Conservation (phyloP, 2,888 invertebrate genomes). For the Eubasilissa splendida region DNA sequence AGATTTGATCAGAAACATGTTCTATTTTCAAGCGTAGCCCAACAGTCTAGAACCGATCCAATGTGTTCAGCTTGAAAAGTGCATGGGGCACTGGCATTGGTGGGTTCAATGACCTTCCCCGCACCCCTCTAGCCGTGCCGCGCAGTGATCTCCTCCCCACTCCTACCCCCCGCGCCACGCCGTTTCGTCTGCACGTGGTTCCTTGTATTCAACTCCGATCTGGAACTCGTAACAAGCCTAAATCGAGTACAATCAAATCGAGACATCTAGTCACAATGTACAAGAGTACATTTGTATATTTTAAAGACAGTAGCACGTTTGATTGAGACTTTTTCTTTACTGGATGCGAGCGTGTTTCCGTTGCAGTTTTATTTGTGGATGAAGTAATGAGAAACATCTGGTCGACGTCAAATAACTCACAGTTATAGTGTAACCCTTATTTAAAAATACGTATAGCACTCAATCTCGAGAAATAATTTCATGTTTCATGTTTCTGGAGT, state of each 20-base stretch:
- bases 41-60: slow-evolving; percentile 26
- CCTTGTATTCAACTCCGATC: slow-evolving; percentile 16
- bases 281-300: too few relatives aligned
- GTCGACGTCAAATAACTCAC: slow-evolving; percentile 24
- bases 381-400: slow-evolving; percentile 29
- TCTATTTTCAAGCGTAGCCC: slow-evolving; percentile 26
- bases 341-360: neutral
- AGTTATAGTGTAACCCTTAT: slow-evolving; percentile 9
- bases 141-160: slow-evolving; percentile 1
- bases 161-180: neutral
- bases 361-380: neutral
- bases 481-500: too few relatives aligned
- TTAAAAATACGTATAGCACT: slow-evolving; percentile 16
- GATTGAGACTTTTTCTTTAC: neutral
- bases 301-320: neutral
- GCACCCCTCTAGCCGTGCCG: slow-evolving; percentile 25
- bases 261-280: too few relatives aligned
- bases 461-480: neutral
- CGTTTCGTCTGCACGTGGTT: slow-evolving; percentile 32
- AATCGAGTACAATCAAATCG: neutral
- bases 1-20: neutral
- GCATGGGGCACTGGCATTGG: slow-evolving; percentile 52
- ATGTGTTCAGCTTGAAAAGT: slow-evolving; percentile 40
- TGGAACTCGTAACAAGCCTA: neutral
- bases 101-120: slow-evolving; percentile 48